These are phyloP conservation scores for Poecilia latipinna DNA, from an alignment of 2,113 vertebrate species.

Conservation along the genomic window DNA sequence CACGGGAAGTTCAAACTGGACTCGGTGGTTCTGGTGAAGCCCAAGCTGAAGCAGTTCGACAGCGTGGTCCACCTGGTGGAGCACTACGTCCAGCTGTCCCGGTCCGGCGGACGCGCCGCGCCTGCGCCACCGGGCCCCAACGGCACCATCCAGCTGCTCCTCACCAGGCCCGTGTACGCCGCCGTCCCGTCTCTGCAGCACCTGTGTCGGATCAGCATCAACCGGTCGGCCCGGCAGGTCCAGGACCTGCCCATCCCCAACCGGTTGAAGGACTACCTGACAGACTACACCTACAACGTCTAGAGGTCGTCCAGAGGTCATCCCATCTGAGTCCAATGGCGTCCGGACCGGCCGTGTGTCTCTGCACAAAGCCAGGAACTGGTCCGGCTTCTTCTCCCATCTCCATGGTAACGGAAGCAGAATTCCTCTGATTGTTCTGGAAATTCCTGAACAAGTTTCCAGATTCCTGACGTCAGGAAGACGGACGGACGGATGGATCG, in stretches of 20 bases:
- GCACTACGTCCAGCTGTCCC: constrained; percentile 92
- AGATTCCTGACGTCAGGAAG: background rate
- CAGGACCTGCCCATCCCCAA: constrained; percentile 90
- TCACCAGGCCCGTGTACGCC: constrained; percentile 90
- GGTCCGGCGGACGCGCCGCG: constrained; percentile 64
- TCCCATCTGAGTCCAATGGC: constrained; percentile 4
- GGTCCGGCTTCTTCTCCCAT: background rate
- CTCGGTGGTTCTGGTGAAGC: constrained; percentile 92
- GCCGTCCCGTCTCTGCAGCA: constrained; percentile 89
- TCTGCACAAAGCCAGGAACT: background rate
- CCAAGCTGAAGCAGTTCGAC: constrained; percentile 93
- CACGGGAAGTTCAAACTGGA: constrained; percentile 96
- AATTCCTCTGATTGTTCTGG: background rate
- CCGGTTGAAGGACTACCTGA: constrained; percentile 93
- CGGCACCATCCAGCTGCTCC: constrained; percentile 91
- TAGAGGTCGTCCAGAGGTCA: constrained; percentile 57
- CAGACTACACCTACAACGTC: constrained; percentile 91
- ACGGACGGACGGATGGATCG: background rate
- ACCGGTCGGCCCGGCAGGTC: constrained; percentile 84
- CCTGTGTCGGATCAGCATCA: constrained; percentile 90
- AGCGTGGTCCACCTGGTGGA: constrained; percentile 95
- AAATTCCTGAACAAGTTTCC: background rate
- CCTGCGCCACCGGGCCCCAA: constrained; percentile 81
- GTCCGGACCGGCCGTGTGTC: background rate
- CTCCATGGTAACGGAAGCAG: background rate